Evolutionary conservation across 2,113 vertebrate genomes (phyloP).

Genomic region (Corvus cornix): DNA sequence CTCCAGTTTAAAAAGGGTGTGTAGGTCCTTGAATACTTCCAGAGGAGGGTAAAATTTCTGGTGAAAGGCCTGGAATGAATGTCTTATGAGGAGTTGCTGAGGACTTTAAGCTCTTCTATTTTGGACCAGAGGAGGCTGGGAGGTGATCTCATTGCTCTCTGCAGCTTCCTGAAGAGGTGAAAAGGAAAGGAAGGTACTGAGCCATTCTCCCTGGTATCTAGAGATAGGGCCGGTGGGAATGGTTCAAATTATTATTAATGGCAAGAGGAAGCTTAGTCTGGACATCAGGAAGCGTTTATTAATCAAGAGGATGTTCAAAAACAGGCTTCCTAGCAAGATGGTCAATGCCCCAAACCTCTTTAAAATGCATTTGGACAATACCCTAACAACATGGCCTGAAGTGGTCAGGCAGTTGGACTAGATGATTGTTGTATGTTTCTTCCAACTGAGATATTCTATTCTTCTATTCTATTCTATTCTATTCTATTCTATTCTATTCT

Average conservation of each 20-base stretch:
- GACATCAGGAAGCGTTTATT: not conserved
- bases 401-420: not conserved
- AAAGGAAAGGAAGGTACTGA: not conserved
- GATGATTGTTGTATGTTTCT: accelerated
- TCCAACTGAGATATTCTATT: not conserved
- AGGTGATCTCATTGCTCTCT: not conserved
- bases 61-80: not conserved
- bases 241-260: not conserved
- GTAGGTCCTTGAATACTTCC: not conserved
- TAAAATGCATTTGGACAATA: not conserved
- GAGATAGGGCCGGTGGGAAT: accelerated
- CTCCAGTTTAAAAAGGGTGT: not conserved
- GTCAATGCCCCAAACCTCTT: accelerated
- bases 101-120: not conserved
- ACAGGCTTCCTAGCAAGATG: not conserved
- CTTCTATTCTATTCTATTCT: not conserved
- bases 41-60: not conserved
- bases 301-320: not conserved
- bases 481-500: not conserved
- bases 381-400: not conserved
- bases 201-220: not conserved
- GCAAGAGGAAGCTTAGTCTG: not conserved
- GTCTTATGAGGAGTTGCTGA: not conserved
- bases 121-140: not conserved
- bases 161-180: not conserved